Base-by-base conservation (phyloP, 2,888 invertebrate genomes). In the Machimus atricapillus region DNA sequence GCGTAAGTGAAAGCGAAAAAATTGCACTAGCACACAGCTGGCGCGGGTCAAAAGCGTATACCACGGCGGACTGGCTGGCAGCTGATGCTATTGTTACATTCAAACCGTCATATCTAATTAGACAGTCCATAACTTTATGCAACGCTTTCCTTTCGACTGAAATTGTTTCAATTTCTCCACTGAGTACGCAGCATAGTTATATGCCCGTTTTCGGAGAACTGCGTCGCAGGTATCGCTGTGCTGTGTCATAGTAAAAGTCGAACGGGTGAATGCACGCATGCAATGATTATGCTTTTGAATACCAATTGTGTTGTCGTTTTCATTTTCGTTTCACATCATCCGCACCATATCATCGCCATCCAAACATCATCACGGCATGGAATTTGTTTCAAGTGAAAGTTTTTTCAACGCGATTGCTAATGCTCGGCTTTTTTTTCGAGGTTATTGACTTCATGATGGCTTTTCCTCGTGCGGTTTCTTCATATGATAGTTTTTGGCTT, bases 1-100 rank as follows among this genome's bases (percentile, higher is more conserved):
- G 76, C 52, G 77, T 77, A 77, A 86, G 85, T 86, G 85, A 86
- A 86, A 86, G 85, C 85, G 76, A 86, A 52, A 76, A 73, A 74
- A 85, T 73, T 81, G 56, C 82, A 82, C 66, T 66, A 66, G 66
- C 19, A 23, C 66, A 23, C 66, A 66, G 66, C 66, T 66, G 66
- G 27, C 66, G 66, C 66, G 23, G 66, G 66, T 66, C 66, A 66
- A 66, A 66, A 66, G 8, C 66, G 66, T 66, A 19, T 19, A 23
- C 9, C 58, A 23, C 27, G 66, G 66, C 66, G 12, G 27, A 0
- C 16, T 46, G 66, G 23, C 27, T 66, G 66, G 27, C 66, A 66
- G 19, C 19, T 66, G 66, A 66, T 27, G 66, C 66, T 66, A 66
- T 66, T 66, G 66, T 66, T 19, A 27, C 66, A 66, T 27, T 66